Evolutionary conservation across 2,113 vertebrate genomes (phyloP).

Genomic region (Oreotrochilus melanogaster): DNA sequence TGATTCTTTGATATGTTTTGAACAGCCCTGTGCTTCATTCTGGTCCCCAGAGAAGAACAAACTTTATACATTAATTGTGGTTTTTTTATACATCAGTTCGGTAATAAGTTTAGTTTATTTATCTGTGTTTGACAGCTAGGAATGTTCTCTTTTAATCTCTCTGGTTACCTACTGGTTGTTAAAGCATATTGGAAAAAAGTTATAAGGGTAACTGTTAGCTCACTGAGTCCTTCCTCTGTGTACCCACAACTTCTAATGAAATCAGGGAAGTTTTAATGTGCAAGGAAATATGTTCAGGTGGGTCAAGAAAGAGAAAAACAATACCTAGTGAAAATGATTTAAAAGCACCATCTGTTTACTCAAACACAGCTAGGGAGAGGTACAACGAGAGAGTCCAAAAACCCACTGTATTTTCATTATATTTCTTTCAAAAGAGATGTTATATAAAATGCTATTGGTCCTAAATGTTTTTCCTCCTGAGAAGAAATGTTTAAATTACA

Average conservation of each 20-base stretch:
- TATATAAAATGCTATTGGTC: not conserved
- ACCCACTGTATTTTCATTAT: not conserved
- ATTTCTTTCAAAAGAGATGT: constrained; percentile 24
- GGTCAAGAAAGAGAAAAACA: constrained; percentile 8
- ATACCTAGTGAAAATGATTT: not conserved
- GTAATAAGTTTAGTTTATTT: not conserved
- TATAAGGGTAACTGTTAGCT: not conserved
- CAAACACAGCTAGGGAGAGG: not conserved
- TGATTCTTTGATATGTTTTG: not conserved
- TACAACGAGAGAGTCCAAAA: not conserved
- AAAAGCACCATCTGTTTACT: constrained; percentile 34
- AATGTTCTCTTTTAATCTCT: not conserved
- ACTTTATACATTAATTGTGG: not conserved
- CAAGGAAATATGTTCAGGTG: not conserved
- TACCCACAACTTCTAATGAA: not conserved
- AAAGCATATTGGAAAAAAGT: not conserved
- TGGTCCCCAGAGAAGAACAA: not conserved
- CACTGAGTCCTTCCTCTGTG: not conserved
- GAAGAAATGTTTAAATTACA: not conserved
- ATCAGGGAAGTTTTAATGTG: not conserved
- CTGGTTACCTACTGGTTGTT: not conserved
- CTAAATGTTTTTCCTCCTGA: not conserved
- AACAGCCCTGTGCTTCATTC: not conserved
- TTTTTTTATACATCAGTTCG: not conserved
- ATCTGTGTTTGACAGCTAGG: not conserved